Evolutionary conservation across 1,140 invertebrate genomes (phyloP), one percentile per base, ranked within the genome.

Genomic region (Diabrotica virgifera): DNA sequence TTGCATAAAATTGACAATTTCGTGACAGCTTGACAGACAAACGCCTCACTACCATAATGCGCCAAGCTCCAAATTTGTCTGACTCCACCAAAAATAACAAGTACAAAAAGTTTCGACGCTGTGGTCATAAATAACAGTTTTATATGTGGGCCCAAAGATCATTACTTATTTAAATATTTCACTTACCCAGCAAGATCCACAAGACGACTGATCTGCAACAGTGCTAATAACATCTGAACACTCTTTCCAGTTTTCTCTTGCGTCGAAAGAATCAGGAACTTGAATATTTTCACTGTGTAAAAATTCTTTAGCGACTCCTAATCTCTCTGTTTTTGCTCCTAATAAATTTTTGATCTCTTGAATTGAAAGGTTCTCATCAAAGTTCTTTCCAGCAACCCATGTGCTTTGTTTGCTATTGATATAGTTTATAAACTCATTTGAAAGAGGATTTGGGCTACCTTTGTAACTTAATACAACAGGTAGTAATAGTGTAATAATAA

Each of bases 161-260:
- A n/a, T 24, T 24, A 24, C 24, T 5, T n/a, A 11, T 36, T 13
- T 13, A 51, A 62, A 56, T 14, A 59, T n/a, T 6, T 10, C 6
- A n/a, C 58, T 69, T 63, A 69, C 67, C 67, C 67, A 69, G 52
- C 64, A 66, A 38, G 67, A 60, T 59, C 60, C 61, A 37, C 67
- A 69, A n/a, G 14, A 9, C 13, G 60, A 59, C 51, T 69, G 67
- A 59, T 69, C 67, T 6, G 46, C 35, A 11, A 69, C 59, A 6
- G 24, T 12, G 4, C 38, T 38, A n/a, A 69, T 66, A n/a, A 50
- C 14, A 13, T 59, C 37, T 0, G 90, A 89, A 35, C 67, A 69
- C 4, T 59, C 5, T 10, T 64, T 60, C 67, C 67, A 69, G 11
- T 60, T 36, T 56, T 69, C 64, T 7, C 64, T 53, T 6, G 67